Percentiles rank a stretch among this genome's conserved stretches.
These are phyloP conservation scores for Paramormyrops kingsleyae DNA, from an alignment of 2,113 vertebrate species.

Conservation along the genomic window DNA sequence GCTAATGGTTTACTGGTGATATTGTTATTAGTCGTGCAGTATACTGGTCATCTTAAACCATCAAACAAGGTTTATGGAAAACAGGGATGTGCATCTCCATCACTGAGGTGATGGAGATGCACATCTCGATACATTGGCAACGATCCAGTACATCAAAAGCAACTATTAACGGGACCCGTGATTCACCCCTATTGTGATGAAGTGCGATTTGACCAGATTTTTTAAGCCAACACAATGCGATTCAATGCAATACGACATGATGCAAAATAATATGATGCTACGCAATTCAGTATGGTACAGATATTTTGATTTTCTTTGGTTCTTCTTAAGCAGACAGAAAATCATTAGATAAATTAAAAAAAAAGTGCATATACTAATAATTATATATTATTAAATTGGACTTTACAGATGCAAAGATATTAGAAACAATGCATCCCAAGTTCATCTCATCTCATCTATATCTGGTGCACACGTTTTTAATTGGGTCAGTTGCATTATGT, in stretches of 20 bases:
- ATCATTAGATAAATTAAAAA: not conserved
- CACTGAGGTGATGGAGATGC: not conserved
- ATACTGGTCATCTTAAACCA: conserved; percentile 13
- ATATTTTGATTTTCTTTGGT: not conserved
- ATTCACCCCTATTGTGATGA: not conserved
- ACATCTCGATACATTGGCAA: not conserved
- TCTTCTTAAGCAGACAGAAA: not conserved
- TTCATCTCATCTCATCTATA: not conserved
- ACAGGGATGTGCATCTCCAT: not conserved
- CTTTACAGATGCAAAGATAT: not conserved
- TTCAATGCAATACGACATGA: not conserved
- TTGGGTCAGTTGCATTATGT: not conserved
- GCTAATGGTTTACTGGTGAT: not conserved
- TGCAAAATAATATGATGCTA: not conserved
- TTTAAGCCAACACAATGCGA: not conserved
- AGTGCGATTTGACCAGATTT: not conserved
- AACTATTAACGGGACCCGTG: not conserved
- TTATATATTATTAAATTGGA: not conserved
- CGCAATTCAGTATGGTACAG: not conserved
- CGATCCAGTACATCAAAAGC: not conserved
- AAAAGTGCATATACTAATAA: not conserved
- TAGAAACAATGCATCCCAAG: not conserved
- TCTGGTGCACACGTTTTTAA: not conserved
- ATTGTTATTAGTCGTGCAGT: not conserved
- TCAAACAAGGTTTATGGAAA: not conserved